Evolutionary conservation across 2,888 invertebrate species (phyloP), one percentile per base, ranked within the genome.

Genomic region (Amblyjoppa fuscipennis): DNA sequence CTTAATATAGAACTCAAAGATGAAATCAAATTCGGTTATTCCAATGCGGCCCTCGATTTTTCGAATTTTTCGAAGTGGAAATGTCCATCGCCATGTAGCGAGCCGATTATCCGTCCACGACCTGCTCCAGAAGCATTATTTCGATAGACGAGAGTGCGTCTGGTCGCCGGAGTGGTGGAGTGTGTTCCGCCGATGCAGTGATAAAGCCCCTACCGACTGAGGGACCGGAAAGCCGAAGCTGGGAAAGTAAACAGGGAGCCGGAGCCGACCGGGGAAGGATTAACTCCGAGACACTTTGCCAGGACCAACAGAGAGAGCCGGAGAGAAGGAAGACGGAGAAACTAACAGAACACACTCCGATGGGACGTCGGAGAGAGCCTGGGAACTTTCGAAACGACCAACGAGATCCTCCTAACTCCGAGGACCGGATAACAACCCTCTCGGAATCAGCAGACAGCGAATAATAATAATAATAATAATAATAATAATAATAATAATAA

Each of bases 201-300:
- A 70, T 71, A 70, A 79, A 79, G 61, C 7, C 70, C 59, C 59
- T 25, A 71, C 61, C 53, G 61, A 64, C 59, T 31, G 64, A 71
- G 85, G 70, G 59, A 82, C 84, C 86, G 88, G 86, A 87, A 88
- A 87, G 84, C 82, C 82, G 45, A 70, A 79, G 86, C 90, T 90
- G 89, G 89, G 89, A 90, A 90, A 89, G 90, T 85, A 90, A 89
- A 89, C 89, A 89, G 81, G 81, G 69, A 78, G 28, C 25, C n/a
- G 11, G 38, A 74, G 38, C 64, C 64, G 34, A 66, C 49, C 51
- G 13, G 85, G 81, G 85, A 90, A 90, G 90, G 88, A 90, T 90
- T 89, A 89, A 87, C 78, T 69, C 38, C 49, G 28, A 51, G 70
- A 49, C 70, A 61, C 49, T 79, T 79, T 79, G 70, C 70, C 78